Conservation (phyloP, 2,797 vertebrate genomes). For the Sparidentex hasta region DNA sequence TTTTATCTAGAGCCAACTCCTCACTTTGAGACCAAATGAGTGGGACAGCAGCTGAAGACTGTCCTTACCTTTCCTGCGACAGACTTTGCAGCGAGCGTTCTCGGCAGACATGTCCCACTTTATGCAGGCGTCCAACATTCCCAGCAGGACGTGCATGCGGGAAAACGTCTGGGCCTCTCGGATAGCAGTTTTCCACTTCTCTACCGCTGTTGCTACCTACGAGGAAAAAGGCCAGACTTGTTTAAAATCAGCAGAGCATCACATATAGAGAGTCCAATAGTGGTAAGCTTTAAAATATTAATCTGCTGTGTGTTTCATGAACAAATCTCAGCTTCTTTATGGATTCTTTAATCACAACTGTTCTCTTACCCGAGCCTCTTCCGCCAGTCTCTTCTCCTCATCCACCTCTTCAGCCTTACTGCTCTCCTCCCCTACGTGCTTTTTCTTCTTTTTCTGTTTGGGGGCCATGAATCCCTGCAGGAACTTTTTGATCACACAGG, state of each 20-base stretch:
- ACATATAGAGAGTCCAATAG: neutral
- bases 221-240: slow-evolving; percentile 30
- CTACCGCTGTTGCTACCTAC: slow-evolving; percentile 95
- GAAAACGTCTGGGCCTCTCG: slow-evolving; percentile 97
- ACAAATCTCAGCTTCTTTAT: neutral
- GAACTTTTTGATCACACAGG: slow-evolving; percentile 97
- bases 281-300: neutral
- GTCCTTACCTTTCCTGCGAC: slow-evolving; percentile 93
- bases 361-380: slow-evolving; percentile 93
- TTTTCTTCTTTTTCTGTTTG: slow-evolving; percentile 95
- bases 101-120: slow-evolving; percentile 99
- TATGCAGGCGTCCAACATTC: slow-evolving; percentile 98
- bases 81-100: slow-evolving; percentile 98
- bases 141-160: slow-evolving; percentile 96
- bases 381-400: slow-evolving; percentile 96
- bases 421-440: slow-evolving; percentile 88
- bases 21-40: neutral
- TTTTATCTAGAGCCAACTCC: too few relatives aligned
- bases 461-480: slow-evolving; percentile 99
- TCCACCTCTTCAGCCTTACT: slow-evolving; percentile 93
- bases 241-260: neutral
- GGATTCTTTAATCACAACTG: neutral
- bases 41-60: neutral
- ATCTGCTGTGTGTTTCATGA: neutral
- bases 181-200: slow-evolving; percentile 96